phyloP scores from a whole-genome alignment of 1,140 invertebrate species.

The Caenorhabditis briggsae region DNA sequence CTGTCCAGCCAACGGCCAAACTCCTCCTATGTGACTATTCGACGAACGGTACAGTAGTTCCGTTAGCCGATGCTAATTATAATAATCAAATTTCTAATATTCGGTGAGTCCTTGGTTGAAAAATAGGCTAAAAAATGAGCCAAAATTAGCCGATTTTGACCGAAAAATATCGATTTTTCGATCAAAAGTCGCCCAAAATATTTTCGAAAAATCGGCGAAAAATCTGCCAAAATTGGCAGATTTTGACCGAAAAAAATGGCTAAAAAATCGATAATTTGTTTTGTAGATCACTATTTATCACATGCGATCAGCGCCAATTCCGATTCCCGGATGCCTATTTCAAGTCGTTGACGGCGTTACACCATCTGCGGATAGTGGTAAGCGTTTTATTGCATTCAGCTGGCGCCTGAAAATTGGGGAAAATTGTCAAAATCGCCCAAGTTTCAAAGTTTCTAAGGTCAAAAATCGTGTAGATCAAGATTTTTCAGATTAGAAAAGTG shows the following conservation, averaged over 20 bases:
- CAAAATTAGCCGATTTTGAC: not conserved
- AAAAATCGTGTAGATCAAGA: too few species aligned
- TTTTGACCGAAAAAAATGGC: not conserved
- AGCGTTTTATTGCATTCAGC: conserved; percentile 28
- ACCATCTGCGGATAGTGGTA: conserved; percentile 44
- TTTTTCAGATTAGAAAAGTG: not conserved
- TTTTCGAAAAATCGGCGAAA: not conserved
- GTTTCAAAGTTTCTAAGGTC: too few species aligned
- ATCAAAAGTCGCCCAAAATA: not conserved
- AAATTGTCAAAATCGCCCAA: too few species aligned
- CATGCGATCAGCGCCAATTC: not conserved
- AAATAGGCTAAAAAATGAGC: not conserved
- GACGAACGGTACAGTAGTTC: not conserved
- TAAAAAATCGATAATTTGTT: not conserved
- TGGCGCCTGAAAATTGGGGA: not conserved
- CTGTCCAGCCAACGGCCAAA: conserved; percentile 31
- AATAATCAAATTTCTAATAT: conserved; percentile 49
- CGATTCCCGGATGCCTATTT: conserved; percentile 41
- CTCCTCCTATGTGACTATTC: conserved; percentile 41
- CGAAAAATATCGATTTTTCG: not conserved
- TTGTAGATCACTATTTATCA: conserved; percentile 48
- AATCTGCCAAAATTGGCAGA: not conserved
- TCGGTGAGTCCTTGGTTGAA: conserved; percentile 9
- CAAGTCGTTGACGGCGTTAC: conserved; percentile 41
- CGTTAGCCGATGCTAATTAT: conserved; percentile 3